Evolutionary conservation across 1,140 invertebrate genomes (phyloP), one percentile per base, ranked within the genome.

Genomic region (Bombus sylvicola): DNA sequence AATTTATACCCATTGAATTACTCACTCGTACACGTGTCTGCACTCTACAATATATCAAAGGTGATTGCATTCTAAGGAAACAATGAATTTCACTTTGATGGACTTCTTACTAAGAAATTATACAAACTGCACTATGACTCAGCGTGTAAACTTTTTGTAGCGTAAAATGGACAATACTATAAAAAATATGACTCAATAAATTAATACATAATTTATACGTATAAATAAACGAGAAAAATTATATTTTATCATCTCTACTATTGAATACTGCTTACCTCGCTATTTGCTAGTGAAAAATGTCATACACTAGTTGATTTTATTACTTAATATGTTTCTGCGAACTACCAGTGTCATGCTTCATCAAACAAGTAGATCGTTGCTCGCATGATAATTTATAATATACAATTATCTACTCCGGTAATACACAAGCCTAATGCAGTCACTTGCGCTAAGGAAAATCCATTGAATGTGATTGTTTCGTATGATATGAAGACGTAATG

Each of bases 351-450:
- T 84, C 41, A 78, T 69, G 75, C 39, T 78, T 75, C 39, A 68
- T 71, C 8, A 75, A 37, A 77, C 73, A 84, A 57, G 47, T 34
- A 84, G 47, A 84, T 59, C 53, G 13, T 57, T n/a, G n/a, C 53
- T 68, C 34, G 1, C 28, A 28, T 13, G 28, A 57, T 71, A 71
- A 78, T 83, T 68, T 75, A 39, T 47, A 57, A 41, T 5, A 15
- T 28, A 47, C 59, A 39, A 39, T 81, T 37, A 53, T 47, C 9
- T n/a, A 37, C 9, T 15, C n/a, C 25, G 0, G 12, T 31, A 53
- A 75, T 76, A 39, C 18, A 39, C 18, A 53, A 22, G 1, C 47
- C 47, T 53, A 8, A 22, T 8, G 6, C 47, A 18, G 47, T 53
- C 47, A 22, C 18, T 76, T 59, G 25, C 18, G 6, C 0, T 9